These are phyloP conservation scores for Microtus oregoni DNA, from an alignment of 2,113 vertebrate species.

Conservation along the genomic window DNA sequence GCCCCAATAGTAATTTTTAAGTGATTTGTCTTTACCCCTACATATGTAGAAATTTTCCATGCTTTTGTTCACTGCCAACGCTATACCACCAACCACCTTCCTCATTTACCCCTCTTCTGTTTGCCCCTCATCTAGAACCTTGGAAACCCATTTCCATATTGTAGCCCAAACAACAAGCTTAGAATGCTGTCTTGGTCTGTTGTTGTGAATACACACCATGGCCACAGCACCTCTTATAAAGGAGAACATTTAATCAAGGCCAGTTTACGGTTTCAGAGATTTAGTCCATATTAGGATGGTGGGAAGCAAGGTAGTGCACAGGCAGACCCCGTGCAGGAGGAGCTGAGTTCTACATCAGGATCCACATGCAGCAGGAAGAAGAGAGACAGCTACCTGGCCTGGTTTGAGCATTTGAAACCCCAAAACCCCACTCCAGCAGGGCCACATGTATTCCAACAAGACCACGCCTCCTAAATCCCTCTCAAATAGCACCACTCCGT, in stretches of 20 bases:
- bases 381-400: background rate
- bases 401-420: background rate
- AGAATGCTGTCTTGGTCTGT: background rate
- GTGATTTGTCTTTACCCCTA: background rate
- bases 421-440: background rate
- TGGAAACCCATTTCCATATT: background rate
- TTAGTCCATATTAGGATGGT: background rate
- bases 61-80: background rate
- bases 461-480: background rate
- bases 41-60: background rate
- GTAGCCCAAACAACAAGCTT: background rate
- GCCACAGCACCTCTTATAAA: background rate
- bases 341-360: background rate
- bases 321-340: background rate
- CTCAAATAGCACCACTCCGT: background rate
- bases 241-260: background rate
- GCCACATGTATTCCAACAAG: background rate
- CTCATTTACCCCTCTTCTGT: background rate
- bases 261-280: background rate
- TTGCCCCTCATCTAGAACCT: background rate
- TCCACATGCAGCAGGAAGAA: background rate
- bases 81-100: background rate
- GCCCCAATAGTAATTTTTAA: background rate
- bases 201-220: background rate
- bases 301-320: background rate